Evolutionary conservation across 2,113 vertebrate species (phyloP), one percentile per base, ranked within the genome.

Genomic region (Pipa parva): DNA sequence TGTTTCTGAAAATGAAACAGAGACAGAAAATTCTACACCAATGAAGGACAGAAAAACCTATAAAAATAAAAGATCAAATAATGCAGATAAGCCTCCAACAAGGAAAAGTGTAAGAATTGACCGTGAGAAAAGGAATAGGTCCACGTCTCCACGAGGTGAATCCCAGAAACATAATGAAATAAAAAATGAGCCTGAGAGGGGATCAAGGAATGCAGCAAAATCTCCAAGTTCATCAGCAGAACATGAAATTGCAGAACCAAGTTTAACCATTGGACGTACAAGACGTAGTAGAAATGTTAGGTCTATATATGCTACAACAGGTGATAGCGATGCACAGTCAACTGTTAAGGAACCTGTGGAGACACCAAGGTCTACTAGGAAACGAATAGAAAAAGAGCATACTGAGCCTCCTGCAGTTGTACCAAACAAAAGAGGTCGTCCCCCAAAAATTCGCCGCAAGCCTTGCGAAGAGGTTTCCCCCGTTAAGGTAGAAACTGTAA

Each of bases 21-120:
- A 94, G 78, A 79, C 75, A 0, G 88, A 86, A 12, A 70, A 85
- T 51, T 92, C 91, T 0, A 85, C 83, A 24, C 63, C 83, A 56
- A 72, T 86, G 11, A 91, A 90, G 78, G 88, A 89, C 29, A 91
- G 88, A 37, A 95, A 91, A 64, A 84, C 90, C n/a, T 84, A 86
- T 31, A 98, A 98, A 77, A 96, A 75, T 70, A 99, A 96, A 77
- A 93, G 93, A 12, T 84, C 89, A 59, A 98, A 93, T 0, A 28
- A 81, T 0, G 39, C 61, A 0, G 93, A 95, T 76, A 98, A 96
- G 75, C 92, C 95, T 0, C 92, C 91, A 74, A 97, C 91, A 0
- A 88, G 97, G 56, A 99, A 98, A 76, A 98, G 97, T 0, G 95
- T 97, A 80, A 84, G 97, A 29, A 98, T 99, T 74, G 97, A 98